Percentiles rank a stretch among this genome's conserved stretches.
These are phyloP conservation scores for Eupithecia tripunctaria DNA, from an alignment of 2,888 invertebrate species.

Conservation along the genomic window DNA sequence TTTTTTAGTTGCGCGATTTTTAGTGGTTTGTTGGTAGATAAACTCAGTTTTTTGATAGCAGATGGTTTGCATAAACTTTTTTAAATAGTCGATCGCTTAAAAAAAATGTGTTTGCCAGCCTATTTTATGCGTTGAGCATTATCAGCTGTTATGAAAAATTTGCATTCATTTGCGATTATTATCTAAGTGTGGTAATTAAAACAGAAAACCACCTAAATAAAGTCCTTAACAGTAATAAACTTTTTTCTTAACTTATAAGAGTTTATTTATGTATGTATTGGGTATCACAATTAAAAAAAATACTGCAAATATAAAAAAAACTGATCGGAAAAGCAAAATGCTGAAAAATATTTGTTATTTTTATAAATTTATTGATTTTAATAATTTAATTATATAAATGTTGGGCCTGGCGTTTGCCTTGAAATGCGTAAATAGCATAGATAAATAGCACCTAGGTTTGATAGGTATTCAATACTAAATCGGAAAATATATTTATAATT, in stretches of 20 bases:
- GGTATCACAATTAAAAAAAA: too few relatives aligned
- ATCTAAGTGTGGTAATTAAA: not conserved
- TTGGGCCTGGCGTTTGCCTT: too few relatives aligned
- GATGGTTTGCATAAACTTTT: slow-evolving; percentile 72
- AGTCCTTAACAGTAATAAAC: not conserved
- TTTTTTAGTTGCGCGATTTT: slow-evolving; percentile 78
- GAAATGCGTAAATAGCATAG: too few relatives aligned
- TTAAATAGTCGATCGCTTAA: slow-evolving; percentile 50
- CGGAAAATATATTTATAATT: too few relatives aligned
- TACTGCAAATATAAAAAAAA: too few relatives aligned
- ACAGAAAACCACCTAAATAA: not conserved
- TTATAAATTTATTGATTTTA: too few relatives aligned
- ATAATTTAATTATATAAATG: too few relatives aligned
- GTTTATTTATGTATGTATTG: too few relatives aligned
- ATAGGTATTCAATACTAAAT: too few relatives aligned
- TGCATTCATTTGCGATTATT: slow-evolving; percentile 28
- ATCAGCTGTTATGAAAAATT: slow-evolving; percentile 43
- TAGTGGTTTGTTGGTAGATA: slow-evolving; percentile 71
- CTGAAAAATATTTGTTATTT: not conserved
- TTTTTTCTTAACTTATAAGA: too few relatives aligned
- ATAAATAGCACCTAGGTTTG: too few relatives aligned
- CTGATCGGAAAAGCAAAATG: not conserved
- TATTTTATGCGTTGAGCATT: slow-evolving; percentile 9
- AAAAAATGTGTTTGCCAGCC: slow-evolving; percentile 43
- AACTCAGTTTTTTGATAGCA: slow-evolving; percentile 70